Evolutionary conservation across 1,140 invertebrate genomes (phyloP).

Genomic region (Apis florea): DNA sequence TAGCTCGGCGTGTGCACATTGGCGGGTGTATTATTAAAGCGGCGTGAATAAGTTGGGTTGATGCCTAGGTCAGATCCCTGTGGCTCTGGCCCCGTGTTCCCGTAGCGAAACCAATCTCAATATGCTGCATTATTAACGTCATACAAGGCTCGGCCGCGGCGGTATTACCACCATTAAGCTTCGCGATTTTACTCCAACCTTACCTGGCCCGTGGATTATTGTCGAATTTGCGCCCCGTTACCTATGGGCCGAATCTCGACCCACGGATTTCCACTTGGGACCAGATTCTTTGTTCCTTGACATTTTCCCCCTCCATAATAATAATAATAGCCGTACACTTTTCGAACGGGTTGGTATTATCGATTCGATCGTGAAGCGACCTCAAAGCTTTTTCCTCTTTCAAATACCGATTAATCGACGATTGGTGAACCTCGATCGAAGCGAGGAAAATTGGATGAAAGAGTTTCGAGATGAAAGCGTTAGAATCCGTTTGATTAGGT

Average conservation of each 20-base stretch:
- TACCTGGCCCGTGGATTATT: slow-evolving; percentile 47
- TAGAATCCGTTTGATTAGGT: too few relatives aligned
- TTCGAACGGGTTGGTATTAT: too few relatives aligned
- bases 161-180: slow-evolving; percentile 64
- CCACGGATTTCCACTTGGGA: slow-evolving; percentile 42
- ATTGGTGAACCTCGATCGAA: too few relatives aligned
- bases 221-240: slow-evolving; percentile 23
- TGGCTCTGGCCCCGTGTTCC: slow-evolving; percentile 59
- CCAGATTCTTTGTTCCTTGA: background rate
- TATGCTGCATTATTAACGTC: slow-evolving; percentile 74
- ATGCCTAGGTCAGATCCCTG: slow-evolving; percentile 70
- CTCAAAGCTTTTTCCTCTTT: too few relatives aligned
- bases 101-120: slow-evolving; percentile 74
- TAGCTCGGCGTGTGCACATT: slow-evolving; percentile 33
- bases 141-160: slow-evolving; percentile 66
- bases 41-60: slow-evolving; percentile 64
- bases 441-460: too few relatives aligned
- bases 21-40: slow-evolving; percentile 68
- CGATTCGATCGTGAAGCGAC: too few relatives aligned
- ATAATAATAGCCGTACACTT: too few relatives aligned
- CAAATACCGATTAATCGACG: too few relatives aligned
- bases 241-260: slow-evolving; percentile 10
- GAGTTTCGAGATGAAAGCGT: too few relatives aligned
- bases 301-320: too few relatives aligned
- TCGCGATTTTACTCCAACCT: slow-evolving; percentile 58